Conservation (phyloP, 2,797 vertebrate genomes). For the Macropus fuliginosus region DNA sequence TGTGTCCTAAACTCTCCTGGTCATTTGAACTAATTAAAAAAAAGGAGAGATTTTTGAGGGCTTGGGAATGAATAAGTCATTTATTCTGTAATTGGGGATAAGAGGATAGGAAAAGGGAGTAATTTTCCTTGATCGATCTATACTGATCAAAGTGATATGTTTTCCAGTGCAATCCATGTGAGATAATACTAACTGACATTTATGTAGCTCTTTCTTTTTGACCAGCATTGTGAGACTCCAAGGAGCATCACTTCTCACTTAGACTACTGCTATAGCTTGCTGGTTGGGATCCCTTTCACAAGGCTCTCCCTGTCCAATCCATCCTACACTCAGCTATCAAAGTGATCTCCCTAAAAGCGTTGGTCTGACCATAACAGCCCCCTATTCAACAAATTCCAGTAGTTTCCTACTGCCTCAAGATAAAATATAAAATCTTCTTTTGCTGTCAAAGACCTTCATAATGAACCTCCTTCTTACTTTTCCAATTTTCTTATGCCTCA, state of each 20-base stretch:
- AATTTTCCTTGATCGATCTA: background rate
- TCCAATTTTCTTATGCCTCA: background rate
- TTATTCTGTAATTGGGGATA: conserved; percentile 62
- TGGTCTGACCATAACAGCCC: background rate
- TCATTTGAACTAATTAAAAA: conserved; percentile 62
- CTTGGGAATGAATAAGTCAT: conserved; percentile 71
- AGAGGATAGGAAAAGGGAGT: background rate
- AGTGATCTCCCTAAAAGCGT: background rate
- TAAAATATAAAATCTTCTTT: background rate
- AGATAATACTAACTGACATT: background rate
- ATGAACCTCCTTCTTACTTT: background rate
- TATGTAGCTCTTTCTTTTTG: background rate
- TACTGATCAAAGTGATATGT: background rate
- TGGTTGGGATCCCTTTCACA: background rate
- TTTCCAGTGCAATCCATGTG: background rate
- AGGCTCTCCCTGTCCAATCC: background rate
- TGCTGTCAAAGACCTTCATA: background rate
- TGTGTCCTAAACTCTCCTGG: conserved; percentile 70
- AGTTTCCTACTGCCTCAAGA: background rate
- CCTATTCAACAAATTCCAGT: background rate
- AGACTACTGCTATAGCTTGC: background rate
- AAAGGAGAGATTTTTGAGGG: conserved; percentile 43
- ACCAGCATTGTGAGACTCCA: background rate
- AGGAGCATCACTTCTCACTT: background rate
- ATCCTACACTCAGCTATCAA: background rate